Evolutionary conservation across 2,888 invertebrate genomes (phyloP), one percentile per base, ranked within the genome.

Genomic region (Exocentrus adspersus): DNA sequence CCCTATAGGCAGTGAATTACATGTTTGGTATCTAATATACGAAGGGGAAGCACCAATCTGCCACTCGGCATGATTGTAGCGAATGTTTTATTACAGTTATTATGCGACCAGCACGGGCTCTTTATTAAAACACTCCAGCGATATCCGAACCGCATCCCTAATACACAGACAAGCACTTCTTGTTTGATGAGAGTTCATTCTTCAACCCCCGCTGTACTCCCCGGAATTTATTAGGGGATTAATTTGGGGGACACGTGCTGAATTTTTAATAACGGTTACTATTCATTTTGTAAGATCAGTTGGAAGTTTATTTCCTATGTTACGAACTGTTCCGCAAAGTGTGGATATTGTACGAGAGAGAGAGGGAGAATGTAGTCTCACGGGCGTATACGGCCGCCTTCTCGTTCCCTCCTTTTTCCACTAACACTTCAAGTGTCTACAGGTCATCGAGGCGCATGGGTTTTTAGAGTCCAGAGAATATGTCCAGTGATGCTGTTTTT

Each of bases 81-180:
- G 72, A 76, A 74, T 73, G 73, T 74, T 77, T 75, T 77, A 77
- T 77, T 77, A 75, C 72, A 74, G 75, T 75, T 75, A 76, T 75
- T 76, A 73, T 71, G 63, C 50, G 64, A 68, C 71, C 65, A 64
- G 72, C 75, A 71, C 73, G 74, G n/a, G 68, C 70, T 74, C 76
- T 76, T 74, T 74, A 76, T 75, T 75, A 76, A 75, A 76, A 74
- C 72, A 75, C 72, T 71, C 68, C 60, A 65, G 46, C 60, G 68
- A 69, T 71, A 69, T 68, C 67, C 62, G 66, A 50, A 66, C 63
- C 65, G 62, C 60, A 63, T 66, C 69, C 68, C 65, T 69, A 69
- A 71, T 71, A 65, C 66, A 68, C 66, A 41, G 51, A 42, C 45
- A 54, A 64, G 68, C 63, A 67, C 64, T 69, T 69, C 65, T 68